A percentile compares a stretch with the other conserved stretches of the same genome.
Evolutionary conservation across 1,140 invertebrate genomes (phyloP).

Genomic region (Drosophila subpulchrella): DNA sequence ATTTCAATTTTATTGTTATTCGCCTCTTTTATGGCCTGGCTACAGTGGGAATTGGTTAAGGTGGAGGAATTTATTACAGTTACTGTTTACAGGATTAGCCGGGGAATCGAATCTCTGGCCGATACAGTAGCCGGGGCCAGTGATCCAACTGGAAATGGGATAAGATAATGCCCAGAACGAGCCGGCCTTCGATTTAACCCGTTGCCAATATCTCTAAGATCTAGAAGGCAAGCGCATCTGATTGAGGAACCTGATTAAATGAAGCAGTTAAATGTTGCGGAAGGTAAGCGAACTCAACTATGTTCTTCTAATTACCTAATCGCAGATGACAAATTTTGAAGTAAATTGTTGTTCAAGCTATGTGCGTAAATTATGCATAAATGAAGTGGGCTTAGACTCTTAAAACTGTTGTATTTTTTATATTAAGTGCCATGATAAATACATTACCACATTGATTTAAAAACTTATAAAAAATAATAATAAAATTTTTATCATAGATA

Average conservation of each 20-base stretch:
- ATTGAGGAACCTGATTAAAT: slow-evolving; percentile 10
- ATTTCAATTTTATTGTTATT: slow-evolving; percentile 76
- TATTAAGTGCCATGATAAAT: too few relatives aligned
- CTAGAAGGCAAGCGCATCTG: slow-evolving; percentile 14
- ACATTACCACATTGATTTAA: too few relatives aligned
- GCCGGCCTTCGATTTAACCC: slow-evolving; percentile 6
- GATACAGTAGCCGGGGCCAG: slow-evolving; percentile 27
- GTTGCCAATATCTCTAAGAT: slow-evolving; percentile 20
- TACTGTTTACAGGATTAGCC: slow-evolving; percentile 44
- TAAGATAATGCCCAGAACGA: slow-evolving; percentile 37
- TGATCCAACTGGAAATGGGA: slow-evolving; percentile 33
- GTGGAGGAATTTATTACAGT: slow-evolving; percentile 46
- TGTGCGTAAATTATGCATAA: too few relatives aligned
- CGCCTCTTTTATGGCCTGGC: slow-evolving; percentile 52
- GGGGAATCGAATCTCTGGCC: slow-evolving; percentile 17
- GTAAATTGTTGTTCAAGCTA: neutral
- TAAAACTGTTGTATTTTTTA: too few relatives aligned
- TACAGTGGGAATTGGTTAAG: slow-evolving; percentile 39
- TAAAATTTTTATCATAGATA: too few relatives aligned
- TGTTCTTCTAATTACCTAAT: neutral
- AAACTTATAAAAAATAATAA: too few relatives aligned
- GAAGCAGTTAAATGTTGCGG: slow-evolving; percentile 3
- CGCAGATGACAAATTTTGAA: neutral
- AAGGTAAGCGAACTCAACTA: neutral
- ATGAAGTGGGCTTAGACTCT: too few relatives aligned